A percentile compares a stretch with the other conserved stretches of the same genome.
These are phyloP conservation scores for Ploceus nigricollis DNA, from an alignment of 2,113 vertebrate genomes.

Conservation along the genomic window DNA sequence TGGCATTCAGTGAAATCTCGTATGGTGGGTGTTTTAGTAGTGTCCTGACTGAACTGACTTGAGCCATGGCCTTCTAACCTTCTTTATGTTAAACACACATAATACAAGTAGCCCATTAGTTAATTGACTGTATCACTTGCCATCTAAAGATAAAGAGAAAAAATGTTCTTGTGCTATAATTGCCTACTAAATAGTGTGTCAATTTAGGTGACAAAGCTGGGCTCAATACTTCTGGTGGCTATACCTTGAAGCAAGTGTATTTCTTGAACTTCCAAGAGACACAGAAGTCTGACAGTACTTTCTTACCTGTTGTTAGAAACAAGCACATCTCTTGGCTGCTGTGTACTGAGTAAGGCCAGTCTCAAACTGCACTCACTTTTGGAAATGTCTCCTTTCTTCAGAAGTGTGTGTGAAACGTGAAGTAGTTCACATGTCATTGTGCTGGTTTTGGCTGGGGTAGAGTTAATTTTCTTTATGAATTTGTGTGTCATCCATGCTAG, in stretches of 20 bases:
- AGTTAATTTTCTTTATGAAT: conserved; percentile 27
- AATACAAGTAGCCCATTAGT: neutral
- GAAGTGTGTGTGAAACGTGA: neutral
- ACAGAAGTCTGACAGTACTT: neutral
- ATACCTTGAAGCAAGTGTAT: neutral
- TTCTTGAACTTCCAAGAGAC: neutral
- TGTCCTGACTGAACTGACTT: neutral
- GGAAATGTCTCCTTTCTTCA: neutral
- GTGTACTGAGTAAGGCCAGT: neutral
- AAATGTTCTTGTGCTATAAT: neutral
- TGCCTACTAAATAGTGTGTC: accelerated
- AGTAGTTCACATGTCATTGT: neutral
- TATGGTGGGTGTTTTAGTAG: neutral
- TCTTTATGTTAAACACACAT: neutral
- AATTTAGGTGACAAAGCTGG: neutral
- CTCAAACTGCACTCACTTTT: neutral
- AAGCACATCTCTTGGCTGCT: neutral
- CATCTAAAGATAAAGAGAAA: neutral
- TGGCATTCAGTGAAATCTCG: accelerated
- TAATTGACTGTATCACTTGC: neutral
- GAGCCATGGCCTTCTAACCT: neutral
- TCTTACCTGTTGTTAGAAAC: neutral
- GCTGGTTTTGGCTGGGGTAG: neutral
- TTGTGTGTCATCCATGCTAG: conserved; percentile 18
- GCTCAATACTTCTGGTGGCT: neutral